phyloP scores from a whole-genome alignment of 2,888 invertebrate species.

The Latrodectus elegans region DNA sequence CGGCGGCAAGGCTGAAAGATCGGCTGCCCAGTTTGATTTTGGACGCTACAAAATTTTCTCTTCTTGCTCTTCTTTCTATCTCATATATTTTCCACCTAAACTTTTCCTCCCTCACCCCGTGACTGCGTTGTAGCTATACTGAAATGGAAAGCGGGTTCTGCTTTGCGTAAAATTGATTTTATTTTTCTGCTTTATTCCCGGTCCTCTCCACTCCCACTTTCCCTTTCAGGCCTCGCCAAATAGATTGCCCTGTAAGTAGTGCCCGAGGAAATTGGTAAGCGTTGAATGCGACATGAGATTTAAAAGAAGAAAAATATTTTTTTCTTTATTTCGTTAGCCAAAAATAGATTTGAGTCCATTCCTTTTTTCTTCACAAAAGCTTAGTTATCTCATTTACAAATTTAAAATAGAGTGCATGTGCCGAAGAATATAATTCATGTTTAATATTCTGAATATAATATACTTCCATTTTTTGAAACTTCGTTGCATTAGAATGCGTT shows the following conservation, averaged over 20 bases:
- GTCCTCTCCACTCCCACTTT: slow-evolving; percentile 6
- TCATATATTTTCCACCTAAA: slow-evolving; percentile 54
- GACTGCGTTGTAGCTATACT: slow-evolving; percentile 22
- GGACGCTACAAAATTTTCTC: slow-evolving; percentile 29
- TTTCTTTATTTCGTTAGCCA: not conserved
- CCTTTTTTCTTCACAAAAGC: not conserved
- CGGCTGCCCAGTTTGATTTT: slow-evolving; percentile 60
- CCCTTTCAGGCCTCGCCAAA: slow-evolving; percentile 24
- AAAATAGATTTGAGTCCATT: not conserved
- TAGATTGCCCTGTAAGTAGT: slow-evolving; percentile 53
- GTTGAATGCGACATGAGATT: slow-evolving; percentile 52
- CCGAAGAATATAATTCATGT: not conserved
- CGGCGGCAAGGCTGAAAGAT: slow-evolving; percentile 52
- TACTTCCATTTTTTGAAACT: too few relatives aligned
- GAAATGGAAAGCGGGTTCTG: slow-evolving; percentile 57
- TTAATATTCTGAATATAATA: too few relatives aligned
- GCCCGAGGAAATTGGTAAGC: slow-evolving; percentile 60
- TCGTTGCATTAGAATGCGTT: too few relatives aligned
- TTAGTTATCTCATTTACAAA: not conserved
- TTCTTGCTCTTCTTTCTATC: slow-evolving; percentile 40
- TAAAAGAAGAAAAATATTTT: too few relatives aligned
- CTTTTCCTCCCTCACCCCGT: not conserved
- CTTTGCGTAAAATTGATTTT: slow-evolving; percentile 70
- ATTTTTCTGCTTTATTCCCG: slow-evolving; percentile 40
- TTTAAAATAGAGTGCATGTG: not conserved